A percentile compares a stretch with the other conserved stretches of the same genome.
Evolutionary conservation across 2,888 invertebrate genomes (phyloP).

Genomic region (Globia sparganii): DNA sequence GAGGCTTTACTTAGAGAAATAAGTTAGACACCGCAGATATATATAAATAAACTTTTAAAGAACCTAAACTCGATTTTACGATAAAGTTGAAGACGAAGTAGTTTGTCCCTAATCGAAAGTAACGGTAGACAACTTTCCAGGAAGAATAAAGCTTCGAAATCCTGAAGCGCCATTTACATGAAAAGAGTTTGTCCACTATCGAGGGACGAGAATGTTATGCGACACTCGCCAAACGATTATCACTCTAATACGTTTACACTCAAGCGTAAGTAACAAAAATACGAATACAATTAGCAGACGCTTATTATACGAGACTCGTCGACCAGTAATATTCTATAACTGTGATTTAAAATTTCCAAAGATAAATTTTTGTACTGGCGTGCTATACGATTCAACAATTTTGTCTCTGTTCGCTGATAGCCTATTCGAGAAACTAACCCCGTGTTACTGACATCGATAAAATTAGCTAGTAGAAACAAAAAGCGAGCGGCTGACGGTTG

Average conservation of each 20-base stretch:
- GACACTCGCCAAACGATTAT: neutral
- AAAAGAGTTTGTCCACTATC: neutral
- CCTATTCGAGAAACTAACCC: neutral
- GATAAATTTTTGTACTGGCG: neutral
- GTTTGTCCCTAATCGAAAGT: constrained; percentile 1
- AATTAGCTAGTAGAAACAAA: constrained; percentile 44
- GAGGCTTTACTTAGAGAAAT: constrained; percentile 29
- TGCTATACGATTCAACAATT: neutral
- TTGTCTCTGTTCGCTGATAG: neutral
- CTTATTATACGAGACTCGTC: neutral
- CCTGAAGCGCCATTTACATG: neutral
- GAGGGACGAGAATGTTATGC: neutral
- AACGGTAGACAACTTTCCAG: neutral
- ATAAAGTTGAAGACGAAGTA: constrained; percentile 9
- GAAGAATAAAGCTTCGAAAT: constrained; percentile 4
- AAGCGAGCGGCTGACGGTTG: constrained; percentile 28
- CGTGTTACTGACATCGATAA: neutral
- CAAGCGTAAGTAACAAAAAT: neutral
- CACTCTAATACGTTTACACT: neutral
- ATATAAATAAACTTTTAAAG: constrained; percentile 23
- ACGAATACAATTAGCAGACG: neutral
- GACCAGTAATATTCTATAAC: neutral
- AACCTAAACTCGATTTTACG: constrained; percentile 22
- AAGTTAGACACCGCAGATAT: constrained; percentile 11
- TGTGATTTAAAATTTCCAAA: neutral